Percentiles rank a stretch among this genome's conserved stretches.
These are phyloP conservation scores for Cataglyphis hispanica DNA, from an alignment of 1,140 invertebrate species.

Conservation along the genomic window DNA sequence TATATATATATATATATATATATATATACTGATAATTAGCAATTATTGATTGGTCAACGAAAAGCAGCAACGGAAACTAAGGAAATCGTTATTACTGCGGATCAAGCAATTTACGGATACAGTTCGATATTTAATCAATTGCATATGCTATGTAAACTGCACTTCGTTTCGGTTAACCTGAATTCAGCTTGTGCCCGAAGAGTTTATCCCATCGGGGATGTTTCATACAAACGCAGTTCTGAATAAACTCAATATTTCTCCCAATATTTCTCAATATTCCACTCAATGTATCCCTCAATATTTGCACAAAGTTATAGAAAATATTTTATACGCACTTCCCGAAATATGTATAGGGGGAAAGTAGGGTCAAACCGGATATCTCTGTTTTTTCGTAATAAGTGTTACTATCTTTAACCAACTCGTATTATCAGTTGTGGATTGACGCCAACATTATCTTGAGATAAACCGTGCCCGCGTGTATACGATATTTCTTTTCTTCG, in stretches of 20 bases:
- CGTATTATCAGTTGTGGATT: too few species aligned
- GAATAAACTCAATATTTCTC: slow-evolving; percentile 18
- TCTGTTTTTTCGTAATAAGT: too few species aligned
- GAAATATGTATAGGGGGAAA: background rate
- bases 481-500: too few species aligned
- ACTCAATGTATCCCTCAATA: slow-evolving; percentile 5
- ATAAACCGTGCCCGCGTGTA: too few species aligned
- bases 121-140: slow-evolving; percentile 52
- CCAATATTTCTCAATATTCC: too few species aligned
- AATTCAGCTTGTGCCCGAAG: slow-evolving; percentile 2
- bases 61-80: background rate
- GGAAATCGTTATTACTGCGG: slow-evolving; percentile 9
- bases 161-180: slow-evolving; percentile 31
- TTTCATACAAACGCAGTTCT: slow-evolving; percentile 13
- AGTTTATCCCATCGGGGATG: slow-evolving; percentile 29
- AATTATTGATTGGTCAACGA: slow-evolving; percentile 10
- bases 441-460: too few species aligned
- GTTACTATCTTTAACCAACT: too few species aligned
- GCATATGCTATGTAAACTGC: slow-evolving; percentile 31
- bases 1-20: too few species aligned
- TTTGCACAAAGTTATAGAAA: slow-evolving; percentile 43
- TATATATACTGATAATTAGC: background rate
- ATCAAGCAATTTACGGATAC: background rate
- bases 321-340: slow-evolving; percentile 13
- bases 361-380: too few species aligned